A percentile compares a stretch with the other conserved stretches of the same genome.
phyloP scores from a whole-genome alignment of 2,888 invertebrate genomes.

The Epsilonema sp. region DNA sequence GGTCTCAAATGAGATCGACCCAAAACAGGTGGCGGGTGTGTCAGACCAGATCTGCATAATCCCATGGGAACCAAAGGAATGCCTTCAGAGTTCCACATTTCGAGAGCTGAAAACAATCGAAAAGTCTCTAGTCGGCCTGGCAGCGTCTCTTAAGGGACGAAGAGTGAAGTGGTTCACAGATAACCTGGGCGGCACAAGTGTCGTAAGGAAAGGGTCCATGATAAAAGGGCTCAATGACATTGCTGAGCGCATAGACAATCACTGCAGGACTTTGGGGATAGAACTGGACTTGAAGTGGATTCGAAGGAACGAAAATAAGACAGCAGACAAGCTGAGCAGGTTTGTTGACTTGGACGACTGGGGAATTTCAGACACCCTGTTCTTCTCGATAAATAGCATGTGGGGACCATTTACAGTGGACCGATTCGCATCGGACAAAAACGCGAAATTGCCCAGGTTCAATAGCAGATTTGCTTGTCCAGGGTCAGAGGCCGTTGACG shows the following conservation, averaged over 20 bases:
- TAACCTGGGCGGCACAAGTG: neutral
- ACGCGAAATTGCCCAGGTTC: no score
- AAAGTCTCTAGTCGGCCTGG: neutral
- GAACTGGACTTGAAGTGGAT: neutral
- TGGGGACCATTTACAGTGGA: neutral
- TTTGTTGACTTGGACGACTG: neutral
- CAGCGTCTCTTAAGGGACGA: neutral
- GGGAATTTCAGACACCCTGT: neutral
- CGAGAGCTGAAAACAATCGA: neutral
- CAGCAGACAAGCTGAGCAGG: neutral
- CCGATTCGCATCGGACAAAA: no score
- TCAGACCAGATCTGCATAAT: neutral
- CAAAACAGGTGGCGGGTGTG: neutral
- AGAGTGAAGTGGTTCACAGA: neutral
- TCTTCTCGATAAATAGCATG: neutral
- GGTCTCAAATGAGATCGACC: no score
- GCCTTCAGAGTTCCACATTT: neutral
- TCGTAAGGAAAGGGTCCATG: neutral
- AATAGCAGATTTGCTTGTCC: no score
- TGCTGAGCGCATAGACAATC: no score
- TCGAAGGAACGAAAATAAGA: neutral
- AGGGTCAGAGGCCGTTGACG: no score
- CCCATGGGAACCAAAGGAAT: neutral
- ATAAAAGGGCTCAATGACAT: neutral
- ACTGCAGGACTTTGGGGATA: no score